Evolutionary conservation across 2,888 invertebrate genomes (phyloP), one percentile per base, ranked within the genome.

Genomic region (Muschampia plurimacula): DNA sequence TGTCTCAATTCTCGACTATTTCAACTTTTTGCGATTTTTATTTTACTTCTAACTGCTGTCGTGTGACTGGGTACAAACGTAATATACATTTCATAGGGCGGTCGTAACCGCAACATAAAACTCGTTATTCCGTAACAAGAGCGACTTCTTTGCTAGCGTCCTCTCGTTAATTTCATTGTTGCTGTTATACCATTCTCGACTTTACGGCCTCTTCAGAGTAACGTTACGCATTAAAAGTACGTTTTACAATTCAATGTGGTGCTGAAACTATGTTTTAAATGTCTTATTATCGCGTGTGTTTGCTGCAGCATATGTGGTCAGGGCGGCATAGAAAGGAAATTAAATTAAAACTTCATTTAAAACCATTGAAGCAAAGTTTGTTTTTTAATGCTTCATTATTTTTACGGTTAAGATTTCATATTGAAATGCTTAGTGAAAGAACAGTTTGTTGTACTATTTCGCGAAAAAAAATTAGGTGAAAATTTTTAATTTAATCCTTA

Each of bases 61-160:
- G 69, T 41, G 52, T 49, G 28, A 52, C 52, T 5, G 52, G 69
- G 55, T 64, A 13, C 64, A 57, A 64, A 64, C 64, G 52, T 69
- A 67, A 75, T 75, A 60, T 68, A 73, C 49, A 70, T 69, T 41
- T 64, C 57, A 46, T 63, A 60, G 63, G 57, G 66, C 65, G 66
- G 72, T 70, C 74, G 74, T 69, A 74, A 64, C 69, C 70, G 75
- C 55, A 55, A 55, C 77, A 77, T 76, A 78, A 76, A 77, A 76
- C 77, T 79, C 75, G 76, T 80, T 79, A 79, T 77, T 75, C 77
- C 74, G 75, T 79, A 79, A 80, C 77, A 78, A 76, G 77, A 67
- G 67, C 60, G 74, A 75, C 76, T 76, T 74, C 76, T 74, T 70
- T 71, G 67, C 67, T 65, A 3, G 60, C 60, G n/a, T 60, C 36